phyloP scores from a whole-genome alignment of 1,140 invertebrate species.

The Drosophila subobscura region DNA sequence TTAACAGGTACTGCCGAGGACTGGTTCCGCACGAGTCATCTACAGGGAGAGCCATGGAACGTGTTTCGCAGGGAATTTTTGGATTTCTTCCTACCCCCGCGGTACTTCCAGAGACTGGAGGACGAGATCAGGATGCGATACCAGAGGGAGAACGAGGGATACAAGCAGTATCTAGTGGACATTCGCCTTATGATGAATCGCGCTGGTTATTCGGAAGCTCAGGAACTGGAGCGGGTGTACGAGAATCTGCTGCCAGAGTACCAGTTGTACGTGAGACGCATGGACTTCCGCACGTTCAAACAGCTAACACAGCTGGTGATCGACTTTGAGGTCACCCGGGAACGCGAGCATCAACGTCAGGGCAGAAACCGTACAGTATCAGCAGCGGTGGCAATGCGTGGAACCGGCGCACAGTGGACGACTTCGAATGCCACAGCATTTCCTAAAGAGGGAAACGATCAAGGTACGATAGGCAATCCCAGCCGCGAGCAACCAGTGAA shows the following conservation, averaged over 20 bases:
- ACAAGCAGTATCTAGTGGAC: too few relatives aligned
- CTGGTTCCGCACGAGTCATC: not conserved
- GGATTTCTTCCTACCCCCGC: too few relatives aligned
- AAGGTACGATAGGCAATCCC: not conserved
- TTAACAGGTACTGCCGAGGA: too few relatives aligned
- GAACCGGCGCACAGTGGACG: not conserved
- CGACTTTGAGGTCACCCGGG: not conserved
- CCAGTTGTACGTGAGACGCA: not conserved
- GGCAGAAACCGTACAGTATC: not conserved
- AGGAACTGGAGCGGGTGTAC: not conserved
- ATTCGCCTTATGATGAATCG: not conserved
- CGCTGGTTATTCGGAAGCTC: not conserved
- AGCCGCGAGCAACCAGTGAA: not conserved
- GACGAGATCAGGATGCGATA: too few relatives aligned
- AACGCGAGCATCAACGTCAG: not conserved
- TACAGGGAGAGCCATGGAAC: not conserved
- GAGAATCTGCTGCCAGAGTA: slow-evolving; percentile 4
- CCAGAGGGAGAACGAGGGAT: too few relatives aligned
- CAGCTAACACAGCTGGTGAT: not conserved
- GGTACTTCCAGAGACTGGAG: too few relatives aligned
- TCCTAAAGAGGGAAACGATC: not conserved
- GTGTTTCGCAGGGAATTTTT: too few relatives aligned
- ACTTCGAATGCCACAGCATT: not conserved
- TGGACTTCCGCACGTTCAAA: not conserved
- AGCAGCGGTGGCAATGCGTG: not conserved